Evolutionary conservation across 2,113 vertebrate genomes (phyloP), one percentile per base, ranked within the genome.

Genomic region (Polypterus bichir): DNA sequence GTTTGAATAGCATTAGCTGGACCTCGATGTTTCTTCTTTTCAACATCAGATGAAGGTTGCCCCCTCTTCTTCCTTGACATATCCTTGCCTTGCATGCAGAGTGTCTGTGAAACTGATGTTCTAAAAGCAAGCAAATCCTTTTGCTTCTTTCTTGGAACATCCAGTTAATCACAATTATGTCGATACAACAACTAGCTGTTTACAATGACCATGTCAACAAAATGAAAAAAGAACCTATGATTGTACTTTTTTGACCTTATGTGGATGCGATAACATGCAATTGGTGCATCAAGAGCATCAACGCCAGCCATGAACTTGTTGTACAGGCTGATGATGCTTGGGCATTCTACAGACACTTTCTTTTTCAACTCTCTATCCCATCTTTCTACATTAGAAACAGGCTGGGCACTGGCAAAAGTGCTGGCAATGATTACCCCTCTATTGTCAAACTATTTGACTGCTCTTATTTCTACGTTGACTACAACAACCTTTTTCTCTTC

Each of bases 61-160:
- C 27, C 27, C 27, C 27, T 27, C 27, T 27, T 27, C 27, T 2
- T 27, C 2, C 27, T 27, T 27, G 27, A 27, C 27, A 27, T 27
- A 27, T 27, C 65, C 48, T 62, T 66, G 65, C 65, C 65, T 66
- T 66, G 65, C 65, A 66, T 62, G 65, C 65, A 67, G 57, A 67
- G 61, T n/a, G 65, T 49, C 57, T 63, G 65, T 62, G 60, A 51
- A 63, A 63, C 53, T 7, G 65, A 67, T 44, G n/a, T 7, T n/a
- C 27, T 63, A 47, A 67, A 63, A 60, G 53, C 61, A 10, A 67
- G 65, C 56, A 58, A 62, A 49, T 62, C 48, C 55, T 66, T 66
- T 54, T 62, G 65, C 60, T 66, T 66, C 59, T 59, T 66, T 46
- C 51, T 9, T 62, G 49, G 60, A 62, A 66, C 65, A 62, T 54